A percentile compares a stretch with the other conserved stretches of the same genome.
phyloP scores from a whole-genome alignment of 2,113 vertebrate species.

The Hymenochirus boettgeri region DNA sequence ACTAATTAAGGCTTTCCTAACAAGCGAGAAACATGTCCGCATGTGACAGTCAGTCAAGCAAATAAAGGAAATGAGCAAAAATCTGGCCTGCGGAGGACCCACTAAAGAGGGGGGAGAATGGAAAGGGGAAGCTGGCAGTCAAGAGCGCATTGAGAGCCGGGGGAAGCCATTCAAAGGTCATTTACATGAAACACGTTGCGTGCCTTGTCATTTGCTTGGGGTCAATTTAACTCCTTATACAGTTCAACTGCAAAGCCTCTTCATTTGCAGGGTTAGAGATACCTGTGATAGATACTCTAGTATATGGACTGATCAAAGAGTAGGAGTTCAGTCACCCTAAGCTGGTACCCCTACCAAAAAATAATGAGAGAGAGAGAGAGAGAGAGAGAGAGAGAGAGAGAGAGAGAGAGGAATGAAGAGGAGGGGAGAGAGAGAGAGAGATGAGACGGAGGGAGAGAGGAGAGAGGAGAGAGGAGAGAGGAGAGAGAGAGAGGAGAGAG shows the following conservation, averaged over 20 bases:
- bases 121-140: constrained; percentile 76
- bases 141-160: constrained; percentile 75
- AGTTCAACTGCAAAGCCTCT: background rate
- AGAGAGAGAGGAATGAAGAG: too few relatives aligned
- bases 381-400: too few relatives aligned
- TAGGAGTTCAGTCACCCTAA: too few relatives aligned
- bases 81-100: constrained; percentile 79
- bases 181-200: constrained; percentile 68
- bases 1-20: constrained; percentile 93
- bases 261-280: too few relatives aligned
- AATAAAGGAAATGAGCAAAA: constrained; percentile 89
- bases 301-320: too few relatives aligned
- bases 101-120: constrained; percentile 36
- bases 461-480: too few relatives aligned
- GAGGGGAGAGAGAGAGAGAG: too few relatives aligned
- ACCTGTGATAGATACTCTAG: too few relatives aligned
- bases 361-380: too few relatives aligned
- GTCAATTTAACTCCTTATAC: constrained; percentile 25
- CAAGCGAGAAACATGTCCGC: constrained; percentile 80
- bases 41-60: constrained; percentile 98
- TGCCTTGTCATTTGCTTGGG: constrained; percentile 27
- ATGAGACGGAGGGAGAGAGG: too few relatives aligned
- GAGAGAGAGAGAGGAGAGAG: too few relatives aligned
- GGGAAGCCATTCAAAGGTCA: constrained; percentile 82
- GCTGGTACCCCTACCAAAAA: too few relatives aligned